Percentiles rank a stretch among this genome's conserved stretches.
phyloP scores from a whole-genome alignment of 2,797 vertebrate species.

The Oreortyx pictus region DNA sequence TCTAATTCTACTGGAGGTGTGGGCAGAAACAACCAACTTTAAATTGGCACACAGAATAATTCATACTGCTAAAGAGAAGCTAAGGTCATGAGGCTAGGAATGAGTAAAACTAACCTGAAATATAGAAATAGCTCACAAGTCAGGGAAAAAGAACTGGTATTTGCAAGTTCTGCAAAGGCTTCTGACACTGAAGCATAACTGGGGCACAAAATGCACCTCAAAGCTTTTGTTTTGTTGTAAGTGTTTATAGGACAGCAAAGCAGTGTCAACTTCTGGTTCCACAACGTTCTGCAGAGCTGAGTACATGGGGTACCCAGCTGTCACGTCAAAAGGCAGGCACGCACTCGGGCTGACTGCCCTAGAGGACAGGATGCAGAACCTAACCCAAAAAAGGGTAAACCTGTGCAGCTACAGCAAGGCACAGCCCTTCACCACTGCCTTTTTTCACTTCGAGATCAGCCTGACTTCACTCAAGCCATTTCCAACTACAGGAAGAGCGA shows the following conservation, averaged over 20 bases:
- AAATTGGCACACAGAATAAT: background rate
- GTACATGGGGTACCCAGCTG: background rate
- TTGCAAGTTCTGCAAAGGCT: background rate
- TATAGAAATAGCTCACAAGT: background rate
- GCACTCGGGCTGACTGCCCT: background rate
- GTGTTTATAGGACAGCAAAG: background rate
- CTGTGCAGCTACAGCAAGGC: background rate
- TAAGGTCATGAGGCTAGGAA: background rate
- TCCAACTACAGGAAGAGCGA: conserved; percentile 16
- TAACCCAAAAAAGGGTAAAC: background rate
- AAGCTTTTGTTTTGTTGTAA: background rate
- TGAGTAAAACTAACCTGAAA: background rate
- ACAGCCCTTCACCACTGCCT: background rate
- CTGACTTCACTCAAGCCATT: background rate
- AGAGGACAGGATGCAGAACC: background rate
- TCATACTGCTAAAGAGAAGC: background rate
- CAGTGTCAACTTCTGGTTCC: background rate
- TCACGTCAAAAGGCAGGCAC: background rate
- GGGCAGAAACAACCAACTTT: background rate
- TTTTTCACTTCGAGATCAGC: background rate
- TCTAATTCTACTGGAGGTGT: background rate
- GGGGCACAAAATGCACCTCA: background rate
- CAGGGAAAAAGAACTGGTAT: background rate
- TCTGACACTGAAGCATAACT: background rate
- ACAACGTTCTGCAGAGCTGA: background rate